Base-by-base conservation (phyloP, 1,140 invertebrate genomes). In the Penaeus chinensis region DNA sequence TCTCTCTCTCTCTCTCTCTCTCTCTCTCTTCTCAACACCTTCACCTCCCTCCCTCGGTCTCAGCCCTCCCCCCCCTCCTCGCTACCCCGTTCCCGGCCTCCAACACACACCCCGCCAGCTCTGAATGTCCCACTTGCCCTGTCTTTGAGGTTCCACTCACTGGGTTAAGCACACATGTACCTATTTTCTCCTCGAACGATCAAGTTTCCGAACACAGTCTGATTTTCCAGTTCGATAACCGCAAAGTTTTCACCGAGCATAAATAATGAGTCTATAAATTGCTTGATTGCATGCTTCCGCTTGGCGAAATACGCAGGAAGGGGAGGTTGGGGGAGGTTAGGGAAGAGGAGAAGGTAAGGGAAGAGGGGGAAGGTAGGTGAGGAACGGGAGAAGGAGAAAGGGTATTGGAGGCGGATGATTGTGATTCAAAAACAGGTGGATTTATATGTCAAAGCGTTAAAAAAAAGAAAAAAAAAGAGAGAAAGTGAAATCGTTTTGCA, bases 261-360 rank as follows among this genome's bases (percentile, higher is more conserved):
- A 80, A 85, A 85, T 85, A 85, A 85, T 80, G 84, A 85, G 76
- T 85, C 84, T 85, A 76, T 80, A 85, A 80, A 85, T 85, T 85
- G 84, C 77, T 85, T 80, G 84, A 85, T 85, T 85, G 77, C 77
- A 79, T 85, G 76, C 60, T 79, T 85, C 84, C 76, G 66, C 84
- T 63, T 27, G 24, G 60, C 61, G 76, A 85, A 61, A 62, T 85
- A 79, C 61, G 84, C 60, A 24, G 32, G 16, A 54, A 22, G 61
- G 47, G 20, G 18, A 20, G 47, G 20, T 22, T 27, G 20, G 61
- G 84, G 61, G 78, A 85, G 63, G 24, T 65, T 4, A 19, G 24
- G 24, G 71, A 62, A 20, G 32, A 61, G 32, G 71, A 71, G 71
- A 24, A 11, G 24, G 24, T 18, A 27, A 11, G 24, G 7, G n/a